Evolutionary conservation across 1,140 invertebrate species (phyloP), one percentile per base, ranked within the genome.

Genomic region (Pachypsylla venusta): DNA sequence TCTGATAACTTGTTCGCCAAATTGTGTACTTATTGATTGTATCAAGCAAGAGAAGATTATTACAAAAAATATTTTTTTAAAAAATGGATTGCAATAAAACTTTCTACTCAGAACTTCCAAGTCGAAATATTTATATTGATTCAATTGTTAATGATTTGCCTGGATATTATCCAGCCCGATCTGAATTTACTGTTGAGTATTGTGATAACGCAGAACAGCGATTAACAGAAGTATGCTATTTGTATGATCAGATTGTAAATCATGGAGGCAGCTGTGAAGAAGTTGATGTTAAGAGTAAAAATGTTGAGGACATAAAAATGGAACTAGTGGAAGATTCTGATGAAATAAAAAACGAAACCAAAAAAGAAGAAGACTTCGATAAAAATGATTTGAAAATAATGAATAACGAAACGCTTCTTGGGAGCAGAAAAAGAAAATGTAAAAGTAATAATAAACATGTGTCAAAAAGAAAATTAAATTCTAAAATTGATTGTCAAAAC

Each of bases 101-200:
- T 48, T 48, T 10, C 42, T 48, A 48, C n/a, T 48, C 42, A 5
- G 42, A 48, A 48, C n/a, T 48, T n/a, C 42, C 42, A 5, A 48
- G 42, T 48, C 42, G 42, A 19, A 48, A 48, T 48, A 22, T 48
- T 10, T 48, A 48, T 22, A 19, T 48, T 7, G 42, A 48, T 19
- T 5, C 42, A n/a, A 22, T 48, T 19, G 42, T 48, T 3, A 48
- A 48, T 19, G 16, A 19, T 5, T 19, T 48, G 7, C 42, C 42
- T 10, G 42, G 42, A 4, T 48, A 48, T 22, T 48, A 48, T 22
- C 42, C 42, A 7, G 42, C 42, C n/a, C 4, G 42, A 5, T 48
- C 42, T 7, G 42, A 48, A 22, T 48, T 48, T 22, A 5, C 16
- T 4, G n/a, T 48, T 5, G 42, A 48, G 16, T 48, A 48, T 22